Evolutionary conservation across 2,113 vertebrate species (phyloP), one percentile per base, ranked within the genome.

Genomic region (Trichechus manatus): DNA sequence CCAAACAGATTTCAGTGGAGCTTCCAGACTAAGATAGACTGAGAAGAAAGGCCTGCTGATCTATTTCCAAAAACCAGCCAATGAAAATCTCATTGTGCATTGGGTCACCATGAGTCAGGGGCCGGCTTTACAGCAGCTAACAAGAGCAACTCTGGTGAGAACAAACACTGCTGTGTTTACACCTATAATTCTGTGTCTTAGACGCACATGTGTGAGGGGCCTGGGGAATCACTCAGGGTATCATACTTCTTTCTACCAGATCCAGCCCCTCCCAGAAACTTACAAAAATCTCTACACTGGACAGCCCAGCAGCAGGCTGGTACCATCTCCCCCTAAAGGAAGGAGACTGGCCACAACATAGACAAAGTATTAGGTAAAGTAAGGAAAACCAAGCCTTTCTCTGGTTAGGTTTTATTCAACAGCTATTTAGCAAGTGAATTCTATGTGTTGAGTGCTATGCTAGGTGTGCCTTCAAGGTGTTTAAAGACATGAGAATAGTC

Each of bases 311-410:
- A 88, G 63, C 5, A 22, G 47, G 27, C 33, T 79, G 17, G 15
- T 59, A 63, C 75, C 47, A 75, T 22, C 15, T 79, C 47, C 74
- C 4, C 36, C 23, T 14, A 39, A 15, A 63, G 29, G 82, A 91
- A 78, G n/a, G 31, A 87, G 23, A 20, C 36, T 83, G 39, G 31
- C 33, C 9, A 75, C 8, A 44, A 19, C 31, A 39, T 22, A 61
- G n/a, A 29, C 13, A 44, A 47, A 74, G 33, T 50, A 6, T 59
- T 85, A 19, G 7, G 0, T 78, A 87, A 87, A 47, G 42, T 36
- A 88, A 88, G 88, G 70, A 74, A 91, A 94, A 61, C 15, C 66
- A 82, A 31, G 59, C 23, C 19, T 31, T 85, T 95, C 6, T 92
- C 72, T 81, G 9, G 9, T 44, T 59, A 78, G 42, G 5, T 33